A percentile compares a stretch with the other conserved stretches of the same genome.
Evolutionary conservation across 2,888 invertebrate genomes (phyloP).

Genomic region (Leptopterna dolabrata): DNA sequence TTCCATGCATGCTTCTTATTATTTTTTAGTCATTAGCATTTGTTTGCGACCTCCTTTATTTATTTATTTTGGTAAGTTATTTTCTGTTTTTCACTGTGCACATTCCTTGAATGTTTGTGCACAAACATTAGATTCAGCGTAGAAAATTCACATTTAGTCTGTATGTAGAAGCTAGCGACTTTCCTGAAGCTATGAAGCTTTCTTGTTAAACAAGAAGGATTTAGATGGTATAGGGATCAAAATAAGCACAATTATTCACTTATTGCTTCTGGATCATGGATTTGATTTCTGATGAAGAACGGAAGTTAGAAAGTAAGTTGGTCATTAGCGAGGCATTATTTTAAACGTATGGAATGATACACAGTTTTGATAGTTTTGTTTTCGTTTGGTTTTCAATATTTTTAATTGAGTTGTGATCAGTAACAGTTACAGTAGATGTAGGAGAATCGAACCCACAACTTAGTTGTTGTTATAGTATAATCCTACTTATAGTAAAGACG

Average conservation of each 20-base stretch:
- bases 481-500: too few relatives aligned
- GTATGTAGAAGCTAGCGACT: neutral
- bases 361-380: neutral
- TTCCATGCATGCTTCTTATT: conserved; percentile 25
- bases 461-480: neutral
- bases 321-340: neutral
- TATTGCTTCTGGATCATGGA: conserved; percentile 17
- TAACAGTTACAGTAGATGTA: neutral
- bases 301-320: conserved; percentile 15
- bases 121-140: conserved; percentile 25
- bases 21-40: neutral
- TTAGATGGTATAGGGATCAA: neutral
- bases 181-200: neutral
- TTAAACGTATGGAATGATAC: neutral
- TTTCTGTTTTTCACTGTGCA: neutral
- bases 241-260: neutral
- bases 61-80: neutral
- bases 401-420: neutral
- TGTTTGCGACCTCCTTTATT: neutral
- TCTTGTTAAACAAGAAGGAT: neutral
- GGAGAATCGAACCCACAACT: neutral
- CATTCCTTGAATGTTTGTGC: neutral
- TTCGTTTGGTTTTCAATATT: neutral
- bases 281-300: neutral
- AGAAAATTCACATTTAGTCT: neutral